Evolutionary conservation across 2,888 invertebrate genomes (phyloP).

Genomic region (Tachina lurida): DNA sequence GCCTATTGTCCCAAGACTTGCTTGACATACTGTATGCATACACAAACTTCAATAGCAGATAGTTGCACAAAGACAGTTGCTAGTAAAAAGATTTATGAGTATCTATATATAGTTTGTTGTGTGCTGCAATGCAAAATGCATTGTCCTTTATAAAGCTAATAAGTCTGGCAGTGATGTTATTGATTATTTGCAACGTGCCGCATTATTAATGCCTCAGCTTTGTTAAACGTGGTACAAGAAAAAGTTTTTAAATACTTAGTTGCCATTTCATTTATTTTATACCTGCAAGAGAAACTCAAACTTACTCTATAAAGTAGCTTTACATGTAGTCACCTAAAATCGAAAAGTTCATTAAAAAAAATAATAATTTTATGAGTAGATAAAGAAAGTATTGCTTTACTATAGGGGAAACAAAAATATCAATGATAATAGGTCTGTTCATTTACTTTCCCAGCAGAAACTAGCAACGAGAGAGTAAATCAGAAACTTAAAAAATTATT

Average conservation of each 20-base stretch:
- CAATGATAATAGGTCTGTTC: too few relatives aligned
- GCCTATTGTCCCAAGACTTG: neutral
- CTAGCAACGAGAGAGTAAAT: too few relatives aligned
- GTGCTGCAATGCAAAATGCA: neutral
- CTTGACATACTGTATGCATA: neutral
- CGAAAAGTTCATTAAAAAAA: too few relatives aligned
- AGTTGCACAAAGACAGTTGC: neutral
- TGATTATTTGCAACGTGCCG: conserved; percentile 25
- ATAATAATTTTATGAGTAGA: too few relatives aligned
- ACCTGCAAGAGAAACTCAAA: too few relatives aligned
- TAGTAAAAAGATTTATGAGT: neutral
- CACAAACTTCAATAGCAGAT: neutral
- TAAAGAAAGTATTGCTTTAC: too few relatives aligned
- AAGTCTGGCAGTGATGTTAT: conserved; percentile 38
- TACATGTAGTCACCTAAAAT: too few relatives aligned
- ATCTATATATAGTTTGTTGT: neutral
- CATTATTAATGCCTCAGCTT: conserved; percentile 17
- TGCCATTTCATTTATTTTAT: neutral
- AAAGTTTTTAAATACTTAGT: neutral
- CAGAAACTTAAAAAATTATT: too few relatives aligned
- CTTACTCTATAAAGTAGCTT: too few relatives aligned
- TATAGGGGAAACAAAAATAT: too few relatives aligned
- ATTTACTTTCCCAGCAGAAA: too few relatives aligned
- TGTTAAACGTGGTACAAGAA: neutral
- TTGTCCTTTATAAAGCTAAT: conserved; percentile 1